Conservation (phyloP, 1,140 invertebrate genomes). For the Mya arenaria region DNA sequence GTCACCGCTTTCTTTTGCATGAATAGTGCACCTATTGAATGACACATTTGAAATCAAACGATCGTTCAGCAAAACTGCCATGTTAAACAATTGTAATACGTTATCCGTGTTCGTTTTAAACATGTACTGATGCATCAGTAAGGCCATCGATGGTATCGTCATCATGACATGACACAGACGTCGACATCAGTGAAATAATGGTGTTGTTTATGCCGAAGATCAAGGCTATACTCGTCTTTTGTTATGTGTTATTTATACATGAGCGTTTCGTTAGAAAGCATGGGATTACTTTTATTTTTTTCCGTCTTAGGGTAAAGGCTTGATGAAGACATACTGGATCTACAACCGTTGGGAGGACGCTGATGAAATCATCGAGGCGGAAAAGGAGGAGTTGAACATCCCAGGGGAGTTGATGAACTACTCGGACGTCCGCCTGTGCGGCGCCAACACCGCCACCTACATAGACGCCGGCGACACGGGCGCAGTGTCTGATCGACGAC, state of each 20-base stretch:
- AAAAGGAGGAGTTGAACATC: neutral
- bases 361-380: neutral
- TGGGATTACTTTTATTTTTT: constrained; percentile 80
- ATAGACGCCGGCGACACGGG: constrained; percentile 27
- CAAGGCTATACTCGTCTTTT: constrained; percentile 92
- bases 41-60: constrained; percentile 35
- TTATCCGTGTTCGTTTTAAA: neutral
- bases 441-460: neutral
- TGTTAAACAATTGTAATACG: too few relatives aligned
- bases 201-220: constrained; percentile 79
- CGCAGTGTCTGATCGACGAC: neutral
- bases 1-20: neutral
- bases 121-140: neutral
- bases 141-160: neutral
- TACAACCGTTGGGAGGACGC: constrained; percentile 18
- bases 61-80: neutral
- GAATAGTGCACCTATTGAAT: neutral
- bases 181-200: neutral
- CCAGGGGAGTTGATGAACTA: constrained; percentile 40
- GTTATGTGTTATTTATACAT: too few relatives aligned
- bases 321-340: constrained; percentile 47
- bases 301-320: constrained; percentile 19
- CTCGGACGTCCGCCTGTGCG: constrained; percentile 36
- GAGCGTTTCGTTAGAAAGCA: too few relatives aligned
- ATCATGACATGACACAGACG: neutral